Evolutionary conservation across 2,797 vertebrate genomes (phyloP).

Genomic region (Margarornis squamiger): DNA sequence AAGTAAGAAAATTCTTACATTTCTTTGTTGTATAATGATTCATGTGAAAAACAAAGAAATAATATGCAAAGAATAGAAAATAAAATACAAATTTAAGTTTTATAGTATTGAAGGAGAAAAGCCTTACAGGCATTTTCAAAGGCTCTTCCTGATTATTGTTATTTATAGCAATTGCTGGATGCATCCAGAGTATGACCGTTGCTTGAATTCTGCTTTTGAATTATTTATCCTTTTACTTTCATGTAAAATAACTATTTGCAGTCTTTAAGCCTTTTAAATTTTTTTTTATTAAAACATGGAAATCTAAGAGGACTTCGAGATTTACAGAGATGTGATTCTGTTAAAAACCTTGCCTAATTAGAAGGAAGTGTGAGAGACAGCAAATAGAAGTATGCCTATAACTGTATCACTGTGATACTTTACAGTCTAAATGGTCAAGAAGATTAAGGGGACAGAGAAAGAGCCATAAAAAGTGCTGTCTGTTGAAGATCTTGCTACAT

Average conservation of each 20-base stretch:
- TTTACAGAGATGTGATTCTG: not conserved
- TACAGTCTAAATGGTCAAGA: not conserved
- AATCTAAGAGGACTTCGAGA: not conserved
- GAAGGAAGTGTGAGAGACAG: not conserved
- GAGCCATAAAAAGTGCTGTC: not conserved
- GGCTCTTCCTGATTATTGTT: not conserved
- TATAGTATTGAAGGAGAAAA: not conserved
- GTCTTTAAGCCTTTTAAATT: not conserved
- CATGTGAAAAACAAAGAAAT: not conserved
- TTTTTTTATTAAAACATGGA: not conserved
- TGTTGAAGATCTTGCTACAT: not conserved
- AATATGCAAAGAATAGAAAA: not conserved
- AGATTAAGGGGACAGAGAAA: not conserved
- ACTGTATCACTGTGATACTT: rapidly evolving
- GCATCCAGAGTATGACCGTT: not conserved
- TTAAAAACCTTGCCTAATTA: not conserved
- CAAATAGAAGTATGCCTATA: not conserved
- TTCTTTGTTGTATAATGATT: not conserved
- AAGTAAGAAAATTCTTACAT: not conserved
- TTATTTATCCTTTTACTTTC: not conserved
- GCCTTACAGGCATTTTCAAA: not conserved
- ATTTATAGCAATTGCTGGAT: not conserved
- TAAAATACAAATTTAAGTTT: not conserved
- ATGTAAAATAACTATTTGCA: not conserved
- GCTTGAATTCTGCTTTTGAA: not conserved